These are phyloP conservation scores for Ichneumoninae sp. DNA, from an alignment of 2,888 invertebrate species.

Conservation along the genomic window DNA sequence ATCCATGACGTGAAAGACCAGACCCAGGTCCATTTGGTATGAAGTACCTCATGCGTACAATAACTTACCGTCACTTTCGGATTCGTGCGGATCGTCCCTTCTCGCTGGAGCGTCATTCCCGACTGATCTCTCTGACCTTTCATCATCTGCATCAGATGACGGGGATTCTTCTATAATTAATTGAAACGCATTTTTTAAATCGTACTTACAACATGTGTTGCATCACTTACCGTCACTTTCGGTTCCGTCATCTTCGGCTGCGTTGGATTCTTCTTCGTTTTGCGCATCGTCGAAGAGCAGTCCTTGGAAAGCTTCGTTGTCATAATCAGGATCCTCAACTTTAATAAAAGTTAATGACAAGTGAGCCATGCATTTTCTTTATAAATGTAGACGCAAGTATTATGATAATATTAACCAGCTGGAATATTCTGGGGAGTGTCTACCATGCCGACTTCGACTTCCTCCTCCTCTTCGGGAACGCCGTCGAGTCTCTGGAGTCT, in stretches of 20 bases:
- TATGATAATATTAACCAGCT: background rate
- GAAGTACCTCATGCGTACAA: background rate
- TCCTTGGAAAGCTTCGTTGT: background rate
- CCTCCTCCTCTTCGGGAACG: background rate
- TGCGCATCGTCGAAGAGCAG: constrained; percentile 6
- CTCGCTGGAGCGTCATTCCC: no score
- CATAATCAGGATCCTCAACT: constrained; percentile 13
- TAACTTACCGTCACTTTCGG: constrained; percentile 9
- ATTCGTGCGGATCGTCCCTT: background rate
- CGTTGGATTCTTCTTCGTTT: no score
- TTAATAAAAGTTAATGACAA: constrained; percentile 1
- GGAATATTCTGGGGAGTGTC: constrained; percentile 9
- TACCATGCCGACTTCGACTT: background rate
- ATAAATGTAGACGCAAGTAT: background rate
- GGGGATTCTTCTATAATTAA: no score
- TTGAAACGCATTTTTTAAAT: no score
- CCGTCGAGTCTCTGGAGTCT: background rate
- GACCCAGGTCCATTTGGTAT: no score
- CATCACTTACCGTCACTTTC: no score
- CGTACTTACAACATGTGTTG: no score
- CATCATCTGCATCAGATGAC: no score
- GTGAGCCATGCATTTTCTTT: background rate
- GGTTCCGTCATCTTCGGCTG: no score
- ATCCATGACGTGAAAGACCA: no score
- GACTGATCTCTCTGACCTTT: no score